Conservation (phyloP, 2,113 vertebrate species). For the Steatornis caripensis region DNA sequence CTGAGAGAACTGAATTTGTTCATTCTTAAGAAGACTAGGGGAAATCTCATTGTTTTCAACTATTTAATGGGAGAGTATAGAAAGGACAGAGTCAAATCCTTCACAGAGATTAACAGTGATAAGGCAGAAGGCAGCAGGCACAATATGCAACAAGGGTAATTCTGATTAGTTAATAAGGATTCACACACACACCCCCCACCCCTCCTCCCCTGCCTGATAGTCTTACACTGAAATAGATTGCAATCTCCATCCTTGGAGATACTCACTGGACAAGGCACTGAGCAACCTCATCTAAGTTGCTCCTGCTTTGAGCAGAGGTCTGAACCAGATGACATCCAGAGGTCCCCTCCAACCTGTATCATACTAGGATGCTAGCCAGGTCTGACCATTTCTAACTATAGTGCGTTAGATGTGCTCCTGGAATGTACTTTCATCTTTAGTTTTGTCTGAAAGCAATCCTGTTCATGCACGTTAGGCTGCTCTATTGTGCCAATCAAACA, state of each 20-base stretch:
- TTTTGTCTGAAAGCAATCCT: background rate
- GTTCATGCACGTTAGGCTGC: background rate
- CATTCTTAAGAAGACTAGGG: background rate
- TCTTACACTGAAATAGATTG: background rate
- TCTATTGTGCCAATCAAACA: background rate
- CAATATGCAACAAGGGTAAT: background rate
- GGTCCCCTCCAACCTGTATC: background rate
- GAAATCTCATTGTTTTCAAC: background rate
- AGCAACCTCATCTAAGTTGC: background rate
- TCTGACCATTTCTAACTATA: background rate
- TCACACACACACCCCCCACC: no score
- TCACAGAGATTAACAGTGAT: background rate
- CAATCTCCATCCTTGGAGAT: background rate
- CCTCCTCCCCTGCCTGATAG: fast-evolving
- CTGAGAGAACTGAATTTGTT: background rate
- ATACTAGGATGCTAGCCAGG: background rate
- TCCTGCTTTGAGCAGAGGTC: background rate
- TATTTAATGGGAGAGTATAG: background rate
- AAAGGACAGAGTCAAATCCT: background rate
- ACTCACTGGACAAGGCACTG: background rate
- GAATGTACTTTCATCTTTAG: background rate
- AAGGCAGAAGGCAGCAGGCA: background rate
- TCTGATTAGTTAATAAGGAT: background rate
- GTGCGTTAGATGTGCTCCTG: fast-evolving
- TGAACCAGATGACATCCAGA: background rate